These are phyloP conservation scores for Saguinus midas DNA, from an alignment of 2,113 vertebrate genomes.

Conservation along the genomic window DNA sequence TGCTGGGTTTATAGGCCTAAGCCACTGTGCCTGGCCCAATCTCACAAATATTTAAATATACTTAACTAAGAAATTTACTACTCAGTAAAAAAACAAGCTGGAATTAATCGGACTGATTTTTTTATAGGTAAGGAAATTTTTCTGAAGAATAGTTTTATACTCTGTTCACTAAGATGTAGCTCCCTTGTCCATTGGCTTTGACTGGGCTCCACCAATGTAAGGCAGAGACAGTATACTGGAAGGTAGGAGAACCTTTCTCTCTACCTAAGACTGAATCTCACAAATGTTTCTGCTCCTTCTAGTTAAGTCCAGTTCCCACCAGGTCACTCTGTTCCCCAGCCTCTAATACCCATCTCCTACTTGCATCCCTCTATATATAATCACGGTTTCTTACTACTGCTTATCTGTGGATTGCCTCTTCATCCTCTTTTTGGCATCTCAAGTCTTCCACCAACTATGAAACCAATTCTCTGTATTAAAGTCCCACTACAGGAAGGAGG, in stretches of 20 bases:
- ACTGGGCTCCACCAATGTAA: neutral
- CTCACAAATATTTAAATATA: constrained; percentile 38
- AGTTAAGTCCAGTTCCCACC: neutral
- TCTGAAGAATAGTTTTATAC: neutral
- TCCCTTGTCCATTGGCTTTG: neutral
- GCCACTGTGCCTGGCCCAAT: neutral
- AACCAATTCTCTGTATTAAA: neutral
- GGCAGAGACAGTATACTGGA: neutral
- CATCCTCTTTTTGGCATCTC: constrained; percentile 18
- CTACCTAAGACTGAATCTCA: neutral
- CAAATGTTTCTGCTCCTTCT: neutral
- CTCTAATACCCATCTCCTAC: neutral
- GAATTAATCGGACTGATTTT: neutral
- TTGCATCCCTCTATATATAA: neutral
- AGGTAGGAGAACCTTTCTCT: neutral
- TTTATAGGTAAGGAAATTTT: constrained; percentile 11
- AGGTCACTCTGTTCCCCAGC: neutral
- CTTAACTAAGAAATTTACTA: constrained; percentile 32
- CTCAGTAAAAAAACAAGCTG: neutral
- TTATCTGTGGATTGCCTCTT: neutral
- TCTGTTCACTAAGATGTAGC: neutral
- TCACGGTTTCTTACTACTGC: neutral
- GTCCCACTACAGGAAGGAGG: neutral
- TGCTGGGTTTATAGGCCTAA: no score
- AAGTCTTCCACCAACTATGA: neutral